These are phyloP conservation scores for Caenorhabditis virilis DNA, from an alignment of 2,888 invertebrate genomes.

Conservation along the genomic window DNA sequence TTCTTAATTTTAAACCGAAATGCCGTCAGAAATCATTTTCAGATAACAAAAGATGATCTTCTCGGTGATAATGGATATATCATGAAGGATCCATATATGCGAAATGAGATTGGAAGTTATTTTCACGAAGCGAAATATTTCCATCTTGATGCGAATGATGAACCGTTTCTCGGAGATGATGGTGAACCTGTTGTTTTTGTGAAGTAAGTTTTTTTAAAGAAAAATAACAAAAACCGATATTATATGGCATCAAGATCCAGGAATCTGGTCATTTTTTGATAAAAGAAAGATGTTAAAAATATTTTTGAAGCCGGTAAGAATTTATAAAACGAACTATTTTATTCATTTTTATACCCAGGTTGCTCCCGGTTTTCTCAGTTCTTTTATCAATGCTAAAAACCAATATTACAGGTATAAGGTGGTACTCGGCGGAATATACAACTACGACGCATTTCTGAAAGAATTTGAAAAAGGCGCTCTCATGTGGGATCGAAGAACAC, in stretches of 20 bases:
- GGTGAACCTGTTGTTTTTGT: not conserved
- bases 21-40: constrained; percentile 4
- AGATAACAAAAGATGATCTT: constrained; percentile 21
- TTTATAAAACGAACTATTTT: no score
- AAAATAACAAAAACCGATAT: not conserved
- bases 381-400: no score
- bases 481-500: constrained; percentile 1
- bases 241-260: no score
- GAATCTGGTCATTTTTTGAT: no score
- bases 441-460: constrained; percentile 12
- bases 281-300: no score
- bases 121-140: constrained; percentile 14
- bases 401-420: constrained; percentile 23
- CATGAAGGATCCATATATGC: not conserved
- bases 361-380: no score
- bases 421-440: constrained; percentile 15
- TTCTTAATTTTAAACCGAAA: not conserved
- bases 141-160: constrained; percentile 17
- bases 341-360: no score
- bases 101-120: constrained; percentile 10
- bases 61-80: constrained; percentile 26
- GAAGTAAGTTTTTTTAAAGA: not conserved
- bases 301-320: no score
- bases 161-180: constrained; percentile 5
- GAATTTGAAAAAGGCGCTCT: not conserved